Evolutionary conservation across 2,888 invertebrate genomes (phyloP).

Genomic region (Eustalomyia histrio): DNA sequence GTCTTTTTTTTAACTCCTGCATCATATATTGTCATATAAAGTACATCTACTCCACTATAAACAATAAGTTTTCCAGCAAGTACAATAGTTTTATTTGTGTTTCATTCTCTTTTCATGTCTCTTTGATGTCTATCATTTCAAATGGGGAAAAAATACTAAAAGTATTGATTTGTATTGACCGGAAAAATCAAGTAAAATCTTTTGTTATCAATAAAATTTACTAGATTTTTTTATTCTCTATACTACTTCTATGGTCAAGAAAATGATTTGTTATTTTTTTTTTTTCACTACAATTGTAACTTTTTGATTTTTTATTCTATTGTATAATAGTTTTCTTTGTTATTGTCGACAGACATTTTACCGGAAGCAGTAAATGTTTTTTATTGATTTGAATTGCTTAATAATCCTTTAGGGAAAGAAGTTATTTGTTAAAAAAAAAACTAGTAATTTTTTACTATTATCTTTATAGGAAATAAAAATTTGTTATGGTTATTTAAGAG

Average conservation of each 20-base stretch:
- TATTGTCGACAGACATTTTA: conserved; percentile 50
- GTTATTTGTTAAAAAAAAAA: conserved; percentile 12
- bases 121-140: background rate
- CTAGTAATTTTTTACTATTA: background rate
- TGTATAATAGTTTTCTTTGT: conserved; percentile 31
- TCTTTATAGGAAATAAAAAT: conserved; percentile 34
- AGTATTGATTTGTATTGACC: conserved; percentile 62
- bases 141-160: background rate
- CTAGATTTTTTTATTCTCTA: conserved; percentile 8
- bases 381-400: conserved; percentile 55
- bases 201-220: conserved; percentile 49
- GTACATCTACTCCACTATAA: background rate
- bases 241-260: conserved; percentile 30
- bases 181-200: conserved; percentile 63
- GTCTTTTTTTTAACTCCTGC: background rate
- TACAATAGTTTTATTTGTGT: background rate
- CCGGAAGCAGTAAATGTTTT: conserved; percentile 62
- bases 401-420: conserved; percentile 34
- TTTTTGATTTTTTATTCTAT: conserved; percentile 41
- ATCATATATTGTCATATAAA: background rate
- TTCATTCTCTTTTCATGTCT: conserved; percentile 1
- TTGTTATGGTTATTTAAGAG: conserved; percentile 31
- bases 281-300: conserved; percentile 66
- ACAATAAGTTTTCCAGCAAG: background rate
- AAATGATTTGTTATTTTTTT: conserved; percentile 61